Conservation (phyloP, 2,113 vertebrate species). For the Anoplopoma fimbria region DNA sequence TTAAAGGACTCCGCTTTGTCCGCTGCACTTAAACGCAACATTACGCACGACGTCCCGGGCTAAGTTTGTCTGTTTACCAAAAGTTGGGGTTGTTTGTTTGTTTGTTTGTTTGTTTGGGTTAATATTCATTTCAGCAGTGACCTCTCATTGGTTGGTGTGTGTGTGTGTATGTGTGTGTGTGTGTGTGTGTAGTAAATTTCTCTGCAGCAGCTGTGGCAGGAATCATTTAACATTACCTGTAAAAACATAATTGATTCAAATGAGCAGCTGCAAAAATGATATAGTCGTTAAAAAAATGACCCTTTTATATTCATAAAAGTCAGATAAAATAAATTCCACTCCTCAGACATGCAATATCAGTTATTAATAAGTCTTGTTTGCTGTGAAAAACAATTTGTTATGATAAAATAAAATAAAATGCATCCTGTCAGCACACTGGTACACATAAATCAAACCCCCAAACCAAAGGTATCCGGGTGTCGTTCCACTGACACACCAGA, state of each 20-base stretch:
- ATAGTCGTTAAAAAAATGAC: neutral
- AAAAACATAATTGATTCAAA: neutral
- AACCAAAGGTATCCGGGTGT: neutral
- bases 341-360: neutral
- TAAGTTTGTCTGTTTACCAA: neutral
- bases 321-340: neutral
- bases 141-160: neutral
- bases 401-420: neutral
- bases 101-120: too few species aligned
- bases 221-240: neutral
- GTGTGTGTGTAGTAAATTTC: neutral
- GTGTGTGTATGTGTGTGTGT: too few species aligned
- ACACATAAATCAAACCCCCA: neutral
- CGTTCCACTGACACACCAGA: slow-evolving; percentile 7
- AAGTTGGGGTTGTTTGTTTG: neutral
- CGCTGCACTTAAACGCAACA: neutral
- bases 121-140: neutral
- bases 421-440: neutral
- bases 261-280: neutral
- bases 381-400: neutral
- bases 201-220: slow-evolving; percentile 21
- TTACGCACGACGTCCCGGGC: too few species aligned
- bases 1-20: slow-evolving; percentile 10
- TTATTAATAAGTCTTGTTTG: neutral
- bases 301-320: neutral